Conservation (phyloP, 2,113 vertebrate species). For the Leptosomus discolor region DNA sequence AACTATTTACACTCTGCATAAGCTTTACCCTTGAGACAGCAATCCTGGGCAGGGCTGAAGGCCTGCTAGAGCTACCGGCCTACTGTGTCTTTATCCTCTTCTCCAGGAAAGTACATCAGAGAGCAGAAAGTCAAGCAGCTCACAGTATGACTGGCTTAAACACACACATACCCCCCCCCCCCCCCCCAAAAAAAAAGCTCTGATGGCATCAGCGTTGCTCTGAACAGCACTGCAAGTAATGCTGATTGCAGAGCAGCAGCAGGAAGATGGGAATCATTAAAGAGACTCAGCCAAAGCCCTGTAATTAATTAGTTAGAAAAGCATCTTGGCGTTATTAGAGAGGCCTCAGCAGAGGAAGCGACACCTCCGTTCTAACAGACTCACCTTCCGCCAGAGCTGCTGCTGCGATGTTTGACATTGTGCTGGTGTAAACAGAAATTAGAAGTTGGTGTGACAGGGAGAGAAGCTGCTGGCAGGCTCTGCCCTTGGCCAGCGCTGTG, state of each 20-base stretch:
- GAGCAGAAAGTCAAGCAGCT: slow-evolving; percentile 8
- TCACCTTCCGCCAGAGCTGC: slow-evolving; percentile 9
- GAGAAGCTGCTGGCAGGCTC: background rate
- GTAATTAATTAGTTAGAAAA: slow-evolving; percentile 70
- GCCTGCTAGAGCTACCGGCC: background rate
- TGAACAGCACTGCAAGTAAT: slow-evolving; percentile 48
- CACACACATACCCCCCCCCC: background rate
- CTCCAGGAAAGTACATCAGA: background rate
- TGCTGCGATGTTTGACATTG: slow-evolving; percentile 36
- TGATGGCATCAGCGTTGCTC: slow-evolving; percentile 9
- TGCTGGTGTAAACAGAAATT: slow-evolving; percentile 44
- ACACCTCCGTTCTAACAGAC: background rate
- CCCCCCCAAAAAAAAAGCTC: background rate
- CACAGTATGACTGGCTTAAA: background rate
- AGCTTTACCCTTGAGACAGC: background rate
- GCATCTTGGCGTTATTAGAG: slow-evolving; percentile 38
- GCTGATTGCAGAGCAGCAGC: slow-evolving; percentile 68
- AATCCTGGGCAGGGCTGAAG: background rate
- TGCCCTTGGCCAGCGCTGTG: background rate
- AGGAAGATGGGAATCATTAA: slow-evolving; percentile 64
- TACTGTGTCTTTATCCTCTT: background rate
- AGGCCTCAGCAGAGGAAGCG: slow-evolving; percentile 38
- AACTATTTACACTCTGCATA: background rate
- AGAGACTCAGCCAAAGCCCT: slow-evolving; percentile 41
- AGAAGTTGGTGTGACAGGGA: background rate